Conservation (phyloP, 1,140 invertebrate genomes). For the Cydia fagiglandana region DNA sequence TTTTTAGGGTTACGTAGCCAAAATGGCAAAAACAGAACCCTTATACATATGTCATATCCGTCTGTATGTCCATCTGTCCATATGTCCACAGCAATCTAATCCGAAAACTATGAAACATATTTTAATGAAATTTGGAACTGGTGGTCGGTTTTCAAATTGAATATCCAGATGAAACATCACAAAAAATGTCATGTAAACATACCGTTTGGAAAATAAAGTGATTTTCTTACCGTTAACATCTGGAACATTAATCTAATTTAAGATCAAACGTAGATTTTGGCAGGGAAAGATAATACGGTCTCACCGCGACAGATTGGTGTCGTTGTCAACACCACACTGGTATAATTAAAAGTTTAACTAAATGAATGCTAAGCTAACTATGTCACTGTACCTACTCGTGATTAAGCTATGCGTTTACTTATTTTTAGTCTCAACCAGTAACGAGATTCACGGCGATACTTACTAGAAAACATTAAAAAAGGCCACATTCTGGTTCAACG, state of each 20-base stretch:
- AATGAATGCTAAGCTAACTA: too few relatives aligned
- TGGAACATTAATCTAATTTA: slow-evolving; percentile 49
- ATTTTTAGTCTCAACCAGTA: background rate
- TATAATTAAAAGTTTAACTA: background rate
- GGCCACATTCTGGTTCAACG: background rate
- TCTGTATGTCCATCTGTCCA: too few relatives aligned
- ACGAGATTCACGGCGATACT: background rate
- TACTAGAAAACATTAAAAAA: background rate
- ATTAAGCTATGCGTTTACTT: background rate
- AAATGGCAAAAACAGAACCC: too few relatives aligned
- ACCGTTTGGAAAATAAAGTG: slow-evolving; percentile 29
- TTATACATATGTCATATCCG: too few relatives aligned
- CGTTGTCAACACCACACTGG: background rate
- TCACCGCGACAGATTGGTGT: slow-evolving; percentile 29
- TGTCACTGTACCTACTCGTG: background rate
- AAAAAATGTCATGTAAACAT: background rate
- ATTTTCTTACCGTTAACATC: slow-evolving; percentile 33
- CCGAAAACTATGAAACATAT: too few relatives aligned
- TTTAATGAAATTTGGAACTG: too few relatives aligned
- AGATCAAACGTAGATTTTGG: slow-evolving; percentile 47
- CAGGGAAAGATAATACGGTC: slow-evolving; percentile 44
- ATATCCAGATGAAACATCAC: too few relatives aligned
- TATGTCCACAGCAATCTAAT: too few relatives aligned
- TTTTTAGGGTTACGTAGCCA: too few relatives aligned
- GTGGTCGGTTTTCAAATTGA: too few relatives aligned